Percentiles rank a stretch among this genome's conserved stretches.
Evolutionary conservation across 2,113 vertebrate genomes (phyloP).

Genomic region (Cyanoliseus patagonus): DNA sequence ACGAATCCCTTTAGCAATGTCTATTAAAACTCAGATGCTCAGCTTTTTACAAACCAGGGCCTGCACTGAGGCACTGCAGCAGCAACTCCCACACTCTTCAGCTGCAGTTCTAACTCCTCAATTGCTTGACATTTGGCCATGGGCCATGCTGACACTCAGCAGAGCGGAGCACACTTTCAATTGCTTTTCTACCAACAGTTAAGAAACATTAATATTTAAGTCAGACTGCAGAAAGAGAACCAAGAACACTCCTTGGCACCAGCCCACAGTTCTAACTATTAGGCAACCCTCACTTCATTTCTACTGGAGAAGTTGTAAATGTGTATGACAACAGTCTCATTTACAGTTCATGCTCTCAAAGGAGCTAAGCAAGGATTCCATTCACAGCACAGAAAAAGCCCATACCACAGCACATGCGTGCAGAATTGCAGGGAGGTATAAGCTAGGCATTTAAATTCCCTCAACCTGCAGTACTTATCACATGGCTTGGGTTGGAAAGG

Average conservation of each 20-base stretch:
- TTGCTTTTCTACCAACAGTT: slow-evolving; percentile 16
- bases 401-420: not conserved
- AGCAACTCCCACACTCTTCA: not conserved
- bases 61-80: not conserved
- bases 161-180: not conserved
- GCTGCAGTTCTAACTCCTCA: not conserved
- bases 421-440: not conserved
- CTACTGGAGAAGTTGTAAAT: not conserved
- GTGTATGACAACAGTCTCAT: not conserved
- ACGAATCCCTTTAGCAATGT: not conserved
- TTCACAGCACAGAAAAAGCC: not conserved
- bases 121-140: slow-evolving; percentile 22
- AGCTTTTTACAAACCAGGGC: not conserved
- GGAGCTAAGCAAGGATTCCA: not conserved
- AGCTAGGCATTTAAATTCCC: not conserved
- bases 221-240: not conserved
- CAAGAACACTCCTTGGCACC: not conserved
- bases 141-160: slow-evolving; percentile 5
- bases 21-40: not conserved
- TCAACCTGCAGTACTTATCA: not conserved
- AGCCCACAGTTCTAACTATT: not conserved
- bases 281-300: not conserved
- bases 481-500: not conserved
- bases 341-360: not conserved
- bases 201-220: slow-evolving; percentile 41